phyloP scores from a whole-genome alignment of 2,797 vertebrate genomes.

The Pseudochromis fuscus region DNA sequence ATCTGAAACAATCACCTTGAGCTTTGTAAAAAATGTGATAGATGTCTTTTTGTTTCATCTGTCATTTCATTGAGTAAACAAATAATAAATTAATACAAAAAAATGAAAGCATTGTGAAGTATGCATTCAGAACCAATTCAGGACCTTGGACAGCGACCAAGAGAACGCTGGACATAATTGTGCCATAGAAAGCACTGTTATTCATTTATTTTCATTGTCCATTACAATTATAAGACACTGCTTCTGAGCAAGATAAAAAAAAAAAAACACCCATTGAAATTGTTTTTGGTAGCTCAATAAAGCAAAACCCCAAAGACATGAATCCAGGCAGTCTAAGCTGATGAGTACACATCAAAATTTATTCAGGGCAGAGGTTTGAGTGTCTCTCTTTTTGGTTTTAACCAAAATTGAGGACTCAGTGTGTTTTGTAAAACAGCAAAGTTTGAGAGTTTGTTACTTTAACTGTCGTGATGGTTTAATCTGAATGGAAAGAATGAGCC shows the following conservation, averaged over 20 bases:
- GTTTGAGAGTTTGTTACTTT: constrained; percentile 45
- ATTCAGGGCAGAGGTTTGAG: constrained; percentile 30
- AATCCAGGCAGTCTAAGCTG: constrained; percentile 12
- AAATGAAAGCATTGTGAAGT: not conserved
- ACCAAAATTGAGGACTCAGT: constrained; percentile 39
- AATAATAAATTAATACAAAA: not conserved
- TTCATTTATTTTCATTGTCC: not conserved
- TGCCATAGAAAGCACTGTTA: not conserved
- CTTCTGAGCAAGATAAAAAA: not conserved
- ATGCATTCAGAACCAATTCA: constrained; percentile 6
- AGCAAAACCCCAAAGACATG: constrained; percentile 2
- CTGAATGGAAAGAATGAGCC: constrained; percentile 45
- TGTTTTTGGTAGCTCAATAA: not conserved
- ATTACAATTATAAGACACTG: not conserved
- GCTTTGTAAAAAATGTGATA: not conserved
- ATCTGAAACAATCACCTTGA: not conserved
- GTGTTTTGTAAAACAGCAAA: constrained; percentile 19
- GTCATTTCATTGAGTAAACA: not conserved
- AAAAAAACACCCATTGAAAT: not conserved
- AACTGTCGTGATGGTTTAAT: constrained; percentile 58
- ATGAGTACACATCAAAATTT: constrained; percentile 21
- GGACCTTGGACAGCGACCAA: constrained; percentile 54
- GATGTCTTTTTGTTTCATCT: not conserved
- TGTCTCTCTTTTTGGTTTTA: constrained; percentile 40
- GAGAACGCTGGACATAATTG: not conserved